Percentiles rank a stretch among this genome's conserved stretches.
Conservation (phyloP, 2,113 vertebrate species). For the Channa maculata region DNA sequence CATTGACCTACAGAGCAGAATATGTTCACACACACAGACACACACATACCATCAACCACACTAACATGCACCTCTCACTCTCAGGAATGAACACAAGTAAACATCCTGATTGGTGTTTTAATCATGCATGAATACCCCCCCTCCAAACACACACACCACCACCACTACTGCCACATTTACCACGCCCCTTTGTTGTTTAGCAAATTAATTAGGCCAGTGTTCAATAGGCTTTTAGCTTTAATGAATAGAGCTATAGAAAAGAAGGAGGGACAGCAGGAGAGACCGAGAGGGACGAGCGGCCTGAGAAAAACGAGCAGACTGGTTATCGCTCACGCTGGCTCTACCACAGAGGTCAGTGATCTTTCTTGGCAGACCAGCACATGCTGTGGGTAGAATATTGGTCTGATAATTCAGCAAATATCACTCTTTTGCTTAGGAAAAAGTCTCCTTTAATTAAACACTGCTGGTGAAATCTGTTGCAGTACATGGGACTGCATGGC, state of each 20-base stretch:
- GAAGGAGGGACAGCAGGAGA: conserved; percentile 38
- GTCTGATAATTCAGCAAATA: conserved; percentile 29
- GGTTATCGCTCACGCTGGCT: conserved; percentile 33
- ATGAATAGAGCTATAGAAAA: conserved; percentile 67
- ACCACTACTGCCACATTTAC: conserved; percentile 6
- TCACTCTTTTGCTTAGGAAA: conserved; percentile 29
- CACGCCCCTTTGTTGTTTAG: conserved; percentile 60
- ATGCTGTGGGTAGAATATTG: conserved; percentile 23
- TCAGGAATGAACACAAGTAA: conserved; percentile 43
- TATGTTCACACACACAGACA: not conserved
- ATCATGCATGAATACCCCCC: conserved; percentile 48
- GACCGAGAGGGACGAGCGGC: not conserved
- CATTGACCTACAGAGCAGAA: conserved; percentile 36
- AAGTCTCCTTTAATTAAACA: conserved; percentile 32
- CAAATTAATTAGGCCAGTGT: conserved; percentile 66
- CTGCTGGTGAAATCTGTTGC: not conserved
- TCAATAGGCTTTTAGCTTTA: conserved; percentile 60
- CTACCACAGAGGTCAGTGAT: conserved; percentile 38
- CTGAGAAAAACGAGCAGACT: conserved; percentile 42
- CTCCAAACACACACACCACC: conserved; percentile 19
- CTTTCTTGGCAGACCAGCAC: conserved; percentile 31
- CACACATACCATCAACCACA: conserved; percentile 4
- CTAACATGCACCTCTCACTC: conserved; percentile 20
- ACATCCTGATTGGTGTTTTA: conserved; percentile 49
- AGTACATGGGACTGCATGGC: no score